Base-by-base conservation (phyloP, 2,797 vertebrate genomes). In the Pitangus sulphuratus region DNA sequence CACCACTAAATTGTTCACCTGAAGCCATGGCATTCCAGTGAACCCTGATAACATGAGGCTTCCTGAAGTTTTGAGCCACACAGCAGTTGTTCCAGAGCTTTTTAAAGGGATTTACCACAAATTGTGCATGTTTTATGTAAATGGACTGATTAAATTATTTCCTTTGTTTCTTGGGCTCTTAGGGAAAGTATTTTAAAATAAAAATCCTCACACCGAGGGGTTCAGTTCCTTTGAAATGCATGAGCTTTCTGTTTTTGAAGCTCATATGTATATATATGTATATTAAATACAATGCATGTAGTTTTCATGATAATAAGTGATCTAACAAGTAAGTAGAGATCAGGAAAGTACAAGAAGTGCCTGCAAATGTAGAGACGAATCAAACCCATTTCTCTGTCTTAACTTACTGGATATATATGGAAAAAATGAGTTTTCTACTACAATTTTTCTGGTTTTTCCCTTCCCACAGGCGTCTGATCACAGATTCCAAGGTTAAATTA, bases 401-500 rank as follows among this genome's bases (percentile, higher is more conserved):
- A 61, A 45, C 21, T 64, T 84, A 13, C 9, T 77, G 42, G 30
- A 31, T 51, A 1, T 17, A 2, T 30, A 12, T 71, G 54, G 6
- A 19, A 39, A 44, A 78, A 65, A 18, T 5, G 4, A 42, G 24
- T 57, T 47, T 86, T 64, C 42, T 56, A 20, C 28, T 72, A 17
- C 53, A 95, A 60, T 91, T 84, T 95, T 79, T 81, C 14, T 80
- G 60, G 97, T 92, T 97, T 44, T 97, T 87, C 35, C 51, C n/a
- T 97, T 98, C 96, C 58, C 90, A 61, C 93, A 99, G 99, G 99
- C 99, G 99, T 96, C 98, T 99, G 98, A 99, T 99, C 97, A 99
- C 99, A 98, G 99, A 99, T 98, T 99, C 99, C 95, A 99, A 99
- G 99, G 99, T 99, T 98, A 99, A 99, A 98, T 99, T 99, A 99